These are phyloP conservation scores for Pseudopipra pipra DNA, from an alignment of 2,113 vertebrate genomes.

Conservation along the genomic window DNA sequence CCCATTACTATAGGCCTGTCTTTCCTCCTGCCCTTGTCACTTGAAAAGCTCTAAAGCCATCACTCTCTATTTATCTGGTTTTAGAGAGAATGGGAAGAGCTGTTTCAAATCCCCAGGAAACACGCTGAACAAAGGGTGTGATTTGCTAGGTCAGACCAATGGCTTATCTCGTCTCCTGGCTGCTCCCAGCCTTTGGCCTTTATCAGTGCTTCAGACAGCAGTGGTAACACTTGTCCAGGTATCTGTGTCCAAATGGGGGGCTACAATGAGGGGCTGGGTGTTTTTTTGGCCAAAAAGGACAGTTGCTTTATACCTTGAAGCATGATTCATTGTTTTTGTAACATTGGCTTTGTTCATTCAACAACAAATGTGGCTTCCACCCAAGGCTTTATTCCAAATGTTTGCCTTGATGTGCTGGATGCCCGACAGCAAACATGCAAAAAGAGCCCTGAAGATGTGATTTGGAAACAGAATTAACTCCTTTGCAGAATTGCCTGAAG, in stretches of 20 bases:
- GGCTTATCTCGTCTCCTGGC: not conserved
- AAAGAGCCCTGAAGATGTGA: not conserved
- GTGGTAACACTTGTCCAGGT: not conserved
- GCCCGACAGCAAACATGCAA: not conserved
- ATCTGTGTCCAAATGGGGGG: not conserved
- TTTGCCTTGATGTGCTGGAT: not conserved
- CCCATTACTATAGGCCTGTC: not conserved
- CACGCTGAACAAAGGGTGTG: not conserved
- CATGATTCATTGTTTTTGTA: not conserved
- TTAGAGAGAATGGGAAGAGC: constrained; percentile 41
- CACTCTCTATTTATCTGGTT: not conserved
- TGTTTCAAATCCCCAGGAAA: constrained; percentile 45
- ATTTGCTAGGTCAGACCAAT: constrained; percentile 27
- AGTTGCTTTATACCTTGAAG: not conserved
- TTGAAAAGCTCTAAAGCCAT: constrained; percentile 35
- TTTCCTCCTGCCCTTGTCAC: constrained; percentile 23
- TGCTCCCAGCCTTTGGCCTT: not conserved
- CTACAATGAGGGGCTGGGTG: not conserved
- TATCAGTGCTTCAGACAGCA: not conserved
- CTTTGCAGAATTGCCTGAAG: not conserved
- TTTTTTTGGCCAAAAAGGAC: not conserved
- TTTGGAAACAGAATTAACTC: not conserved
- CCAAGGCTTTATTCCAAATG: not conserved
- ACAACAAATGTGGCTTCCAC: not conserved
- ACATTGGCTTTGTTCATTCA: not conserved